Evolutionary conservation across 2,113 vertebrate species (phyloP), one percentile per base, ranked within the genome.

Genomic region (Vombatus ursinus): DNA sequence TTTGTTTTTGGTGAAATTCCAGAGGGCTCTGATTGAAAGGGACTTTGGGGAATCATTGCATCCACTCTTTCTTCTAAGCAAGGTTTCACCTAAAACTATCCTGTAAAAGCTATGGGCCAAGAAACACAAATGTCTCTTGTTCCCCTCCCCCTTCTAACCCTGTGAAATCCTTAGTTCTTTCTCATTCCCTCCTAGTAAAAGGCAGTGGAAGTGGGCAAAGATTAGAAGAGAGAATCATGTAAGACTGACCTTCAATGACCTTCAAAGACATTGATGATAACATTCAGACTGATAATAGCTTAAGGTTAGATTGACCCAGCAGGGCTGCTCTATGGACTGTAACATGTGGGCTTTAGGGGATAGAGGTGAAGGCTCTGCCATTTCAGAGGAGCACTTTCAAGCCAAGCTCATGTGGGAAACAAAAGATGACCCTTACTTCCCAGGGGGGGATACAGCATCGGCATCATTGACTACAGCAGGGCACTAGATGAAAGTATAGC

Each of bases 1-100:
- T 28, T 54, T 53, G 92, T 94, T 94, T 61, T 44, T 51, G 68
- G 49, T 52, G 89, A 95, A 91, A 84, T 51, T 47, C n/a, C 57
- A 92, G 89, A 52, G 90, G 91, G 90, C 92, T 53, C 48, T 12
- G 3, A 31, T 96, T 92, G 4, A 1, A 93, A 94, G 94, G 6
- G 48, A 52, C 26, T 68, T 53, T 11, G 52, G 92, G 50, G 31
- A 37, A 1, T 57, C 25, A 3, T 37, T 24, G n/a, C 3, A 24
- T 25, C 84, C 50, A 57, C 8, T 54, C 90, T 23, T 89, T 90
- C 77, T 48, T 92, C 47, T 25, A 92, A 61, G 52, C 2, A 93
- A 25, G 52, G 94, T 14, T 84, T 53, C 24, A 19, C 1, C 44
- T 47, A 12, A 2, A 37, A 57, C 3, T 47, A n/a, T 25, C 0